Conservation (phyloP, 2,888 invertebrate genomes). For the Geophilus truncorum region DNA sequence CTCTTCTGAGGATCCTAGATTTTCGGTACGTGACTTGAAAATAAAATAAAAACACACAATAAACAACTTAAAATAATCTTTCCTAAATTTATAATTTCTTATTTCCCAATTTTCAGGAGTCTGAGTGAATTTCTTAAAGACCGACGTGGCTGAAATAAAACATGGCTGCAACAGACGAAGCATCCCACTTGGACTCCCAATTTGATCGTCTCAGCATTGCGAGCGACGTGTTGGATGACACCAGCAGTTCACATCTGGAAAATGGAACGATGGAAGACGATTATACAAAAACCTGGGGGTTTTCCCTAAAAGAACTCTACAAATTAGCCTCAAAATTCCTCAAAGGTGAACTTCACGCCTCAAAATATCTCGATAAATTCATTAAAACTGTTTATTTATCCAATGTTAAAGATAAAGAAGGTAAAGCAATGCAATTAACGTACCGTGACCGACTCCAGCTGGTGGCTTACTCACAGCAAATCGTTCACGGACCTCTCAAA, state of each 20-base stretch:
- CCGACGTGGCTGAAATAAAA: constrained; percentile 7
- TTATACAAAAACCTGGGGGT: constrained; percentile 49
- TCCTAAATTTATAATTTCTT: not conserved
- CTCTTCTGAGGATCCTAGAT: too few relatives aligned
- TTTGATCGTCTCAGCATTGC: constrained; percentile 28
- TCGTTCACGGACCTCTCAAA: constrained; percentile 73
- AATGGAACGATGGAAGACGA: constrained; percentile 37
- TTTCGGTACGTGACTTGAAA: too few relatives aligned
- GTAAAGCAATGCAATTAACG: constrained; percentile 90
- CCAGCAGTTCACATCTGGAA: not conserved
- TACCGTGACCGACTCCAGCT: constrained; percentile 89
- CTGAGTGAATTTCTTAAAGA: not conserved
- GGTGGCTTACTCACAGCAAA: constrained; percentile 89
- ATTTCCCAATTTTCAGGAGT: not conserved
- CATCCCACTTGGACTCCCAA: constrained; percentile 17
- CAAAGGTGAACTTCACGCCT: too few relatives aligned
- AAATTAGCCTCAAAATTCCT: constrained; percentile 84
- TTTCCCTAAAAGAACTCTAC: constrained; percentile 67
- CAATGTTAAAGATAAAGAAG: constrained; percentile 90
- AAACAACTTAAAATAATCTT: not conserved
- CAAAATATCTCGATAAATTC: too few relatives aligned
- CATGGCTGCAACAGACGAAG: constrained; percentile 25
- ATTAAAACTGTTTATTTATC: too few relatives aligned
- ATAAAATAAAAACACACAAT: not conserved
- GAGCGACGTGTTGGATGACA: not conserved